Evolutionary conservation across 2,888 invertebrate species (phyloP).

Genomic region (Acanthacorydalis orientalis): DNA sequence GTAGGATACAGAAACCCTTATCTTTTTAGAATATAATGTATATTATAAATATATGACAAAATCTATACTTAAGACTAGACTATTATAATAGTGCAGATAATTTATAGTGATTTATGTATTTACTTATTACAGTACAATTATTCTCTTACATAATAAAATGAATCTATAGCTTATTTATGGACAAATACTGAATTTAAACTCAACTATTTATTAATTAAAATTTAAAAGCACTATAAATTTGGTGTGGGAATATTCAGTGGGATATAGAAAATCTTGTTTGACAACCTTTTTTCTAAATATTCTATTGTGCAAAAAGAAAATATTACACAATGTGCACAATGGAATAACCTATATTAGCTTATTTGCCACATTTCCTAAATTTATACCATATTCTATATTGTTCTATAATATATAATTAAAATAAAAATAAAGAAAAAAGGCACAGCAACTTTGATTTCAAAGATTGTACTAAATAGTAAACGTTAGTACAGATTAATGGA

Average conservation of each 20-base stretch:
- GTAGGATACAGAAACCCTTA: conserved; percentile 3
- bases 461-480: no score
- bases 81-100: conserved; percentile 2
- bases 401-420: neutral
- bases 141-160: neutral
- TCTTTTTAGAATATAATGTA: conserved; percentile 1
- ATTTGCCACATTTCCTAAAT: neutral
- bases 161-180: neutral
- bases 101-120: neutral
- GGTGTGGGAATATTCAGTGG: conserved; percentile 3
- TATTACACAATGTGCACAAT: neutral
- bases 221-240: conserved; percentile 3
- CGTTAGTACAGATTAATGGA: no score
- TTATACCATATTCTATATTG: neutral
- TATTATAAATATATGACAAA: conserved; percentile 7
- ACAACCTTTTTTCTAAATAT: conserved; percentile 1
- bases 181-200: conserved; percentile 3
- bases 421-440: neutral
- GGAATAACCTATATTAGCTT: neutral
- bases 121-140: neutral
- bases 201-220: neutral
- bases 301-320: conserved; percentile 1
- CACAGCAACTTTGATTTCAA: no score
- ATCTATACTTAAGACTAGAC: conserved; percentile 6
- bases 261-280: neutral